Evolutionary conservation across 2,797 vertebrate genomes (phyloP).

Genomic region (Serranus cabrilla): DNA sequence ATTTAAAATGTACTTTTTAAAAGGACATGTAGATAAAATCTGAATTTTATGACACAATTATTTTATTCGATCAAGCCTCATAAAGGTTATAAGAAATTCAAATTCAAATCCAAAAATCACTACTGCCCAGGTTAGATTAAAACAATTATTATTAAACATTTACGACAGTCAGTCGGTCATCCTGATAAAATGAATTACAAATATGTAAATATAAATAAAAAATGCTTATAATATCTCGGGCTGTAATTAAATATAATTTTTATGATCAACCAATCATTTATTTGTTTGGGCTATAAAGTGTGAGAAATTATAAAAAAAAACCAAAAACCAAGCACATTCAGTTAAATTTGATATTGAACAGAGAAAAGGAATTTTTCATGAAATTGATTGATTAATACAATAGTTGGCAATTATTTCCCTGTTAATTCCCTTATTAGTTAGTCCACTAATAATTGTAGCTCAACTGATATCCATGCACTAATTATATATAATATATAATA

Average conservation of each 20-base stretch:
- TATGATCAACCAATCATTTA: too few relatives aligned
- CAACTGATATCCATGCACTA: background rate
- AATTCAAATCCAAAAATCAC: background rate
- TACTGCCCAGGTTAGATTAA: background rate
- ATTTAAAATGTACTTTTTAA: background rate
- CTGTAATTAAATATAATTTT: too few relatives aligned
- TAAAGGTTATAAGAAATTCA: background rate
- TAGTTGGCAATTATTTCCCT: too few relatives aligned
- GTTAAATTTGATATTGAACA: too few relatives aligned
- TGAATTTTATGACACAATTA: background rate
- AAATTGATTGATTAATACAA: too few relatives aligned
- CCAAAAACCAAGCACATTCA: too few relatives aligned
- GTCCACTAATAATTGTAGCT: too few relatives aligned
- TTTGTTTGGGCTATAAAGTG: too few relatives aligned
- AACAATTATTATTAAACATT: background rate
- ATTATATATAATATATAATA: too few relatives aligned
- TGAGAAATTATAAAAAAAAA: too few relatives aligned
- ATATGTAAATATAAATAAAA: background rate
- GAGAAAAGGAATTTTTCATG: too few relatives aligned
- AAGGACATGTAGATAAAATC: background rate
- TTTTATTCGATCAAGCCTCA: background rate
- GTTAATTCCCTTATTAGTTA: too few relatives aligned
- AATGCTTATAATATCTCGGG: background rate
- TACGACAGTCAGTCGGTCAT: background rate
- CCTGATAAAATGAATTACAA: background rate